phyloP scores from a whole-genome alignment of 1,140 invertebrate species.

The Drosophila littoralis region DNA sequence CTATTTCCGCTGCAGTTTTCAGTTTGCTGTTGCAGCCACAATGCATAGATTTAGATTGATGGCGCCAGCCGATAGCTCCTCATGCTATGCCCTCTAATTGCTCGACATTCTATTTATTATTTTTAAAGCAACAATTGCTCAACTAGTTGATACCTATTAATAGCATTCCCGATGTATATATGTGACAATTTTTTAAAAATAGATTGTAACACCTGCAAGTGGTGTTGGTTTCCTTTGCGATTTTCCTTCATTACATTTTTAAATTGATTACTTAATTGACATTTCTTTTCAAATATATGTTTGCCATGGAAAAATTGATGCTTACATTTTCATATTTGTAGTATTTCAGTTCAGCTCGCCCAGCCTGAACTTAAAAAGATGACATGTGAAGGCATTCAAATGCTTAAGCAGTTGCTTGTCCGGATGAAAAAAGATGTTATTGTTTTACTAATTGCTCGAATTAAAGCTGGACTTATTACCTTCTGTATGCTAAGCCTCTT shows the following conservation, averaged over 20 bases:
- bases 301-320: background rate
- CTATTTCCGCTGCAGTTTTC: constrained; percentile 72
- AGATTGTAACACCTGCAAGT: too few species aligned
- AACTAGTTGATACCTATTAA: background rate
- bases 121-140: constrained; percentile 24
- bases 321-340: background rate
- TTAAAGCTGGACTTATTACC: too few species aligned
- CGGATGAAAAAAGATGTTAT: background rate
- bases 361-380: background rate
- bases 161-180: background rate
- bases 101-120: constrained; percentile 8
- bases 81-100: constrained; percentile 44
- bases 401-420: background rate
- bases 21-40: constrained; percentile 20
- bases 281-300: background rate
- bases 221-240: too few species aligned
- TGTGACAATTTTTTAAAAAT: too few species aligned
- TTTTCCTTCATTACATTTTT: too few species aligned
- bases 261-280: too few species aligned
- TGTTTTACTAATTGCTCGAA: background rate
- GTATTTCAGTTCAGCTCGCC: background rate
- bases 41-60: constrained; percentile 68
- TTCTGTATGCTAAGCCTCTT: background rate
- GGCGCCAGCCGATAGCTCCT: constrained; percentile 6
- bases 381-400: background rate